A percentile compares a stretch with the other conserved stretches of the same genome.
Evolutionary conservation across 2,113 vertebrate genomes (phyloP).

Genomic region (Datnioides undecimradiatus): DNA sequence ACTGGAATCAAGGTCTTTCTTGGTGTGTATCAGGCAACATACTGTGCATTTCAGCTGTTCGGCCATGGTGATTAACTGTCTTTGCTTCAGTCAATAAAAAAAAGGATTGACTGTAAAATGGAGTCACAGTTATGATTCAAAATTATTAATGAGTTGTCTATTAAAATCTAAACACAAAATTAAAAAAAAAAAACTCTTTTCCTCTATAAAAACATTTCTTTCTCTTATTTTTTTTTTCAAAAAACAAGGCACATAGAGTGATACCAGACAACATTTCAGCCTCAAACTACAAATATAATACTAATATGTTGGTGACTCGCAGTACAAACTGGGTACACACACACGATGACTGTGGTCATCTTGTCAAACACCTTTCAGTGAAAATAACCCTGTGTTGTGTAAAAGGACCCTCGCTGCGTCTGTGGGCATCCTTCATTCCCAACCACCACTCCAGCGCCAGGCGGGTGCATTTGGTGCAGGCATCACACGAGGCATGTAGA

Average conservation of each 20-base stretch:
- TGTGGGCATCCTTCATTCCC: constrained; percentile 20
- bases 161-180: background rate
- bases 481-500: constrained; percentile 32
- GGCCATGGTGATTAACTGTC: constrained; percentile 1
- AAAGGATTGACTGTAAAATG: background rate
- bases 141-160: background rate
- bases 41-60: constrained; percentile 21
- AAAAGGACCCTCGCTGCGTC: constrained; percentile 28
- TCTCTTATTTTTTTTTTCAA: background rate
- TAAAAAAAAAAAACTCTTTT: background rate
- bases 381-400: constrained; percentile 22
- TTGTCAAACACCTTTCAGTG: constrained; percentile 10
- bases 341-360: constrained; percentile 19
- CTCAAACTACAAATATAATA: background rate
- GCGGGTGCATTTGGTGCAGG: constrained; percentile 19
- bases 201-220: background rate
- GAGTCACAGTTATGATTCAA: background rate
- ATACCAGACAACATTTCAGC: background rate
- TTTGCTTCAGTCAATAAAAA: constrained; percentile 53
- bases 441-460: constrained; percentile 4
- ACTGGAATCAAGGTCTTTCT: constrained; percentile 33
- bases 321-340: background rate
- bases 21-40: background rate
- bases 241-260: background rate
- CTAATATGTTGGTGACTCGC: background rate